Evolutionary conservation across 35 echinoderm and acorn worm species (phyloP).

Genomic region (Chiridota heheva): DNA sequence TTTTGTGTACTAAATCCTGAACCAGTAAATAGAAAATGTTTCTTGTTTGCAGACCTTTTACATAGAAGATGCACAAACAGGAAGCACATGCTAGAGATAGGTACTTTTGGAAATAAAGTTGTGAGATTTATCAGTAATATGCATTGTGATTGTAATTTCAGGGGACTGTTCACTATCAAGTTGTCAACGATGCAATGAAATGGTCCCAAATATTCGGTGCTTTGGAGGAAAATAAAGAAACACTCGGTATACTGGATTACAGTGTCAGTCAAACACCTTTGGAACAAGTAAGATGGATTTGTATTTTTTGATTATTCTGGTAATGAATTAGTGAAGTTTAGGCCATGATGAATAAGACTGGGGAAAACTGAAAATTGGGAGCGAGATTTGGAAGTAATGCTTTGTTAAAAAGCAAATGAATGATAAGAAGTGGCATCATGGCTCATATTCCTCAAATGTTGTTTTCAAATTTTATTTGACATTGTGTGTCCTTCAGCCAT

Average conservation of each 20-base stretch:
- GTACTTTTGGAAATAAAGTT: not conserved
- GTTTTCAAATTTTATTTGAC: too few species aligned
- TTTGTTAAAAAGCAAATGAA: too few species aligned
- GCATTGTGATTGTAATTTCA: constrained; percentile 11
- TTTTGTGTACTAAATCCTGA: not conserved
- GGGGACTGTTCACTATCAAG: constrained; percentile 86
- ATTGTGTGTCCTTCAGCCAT: too few species aligned
- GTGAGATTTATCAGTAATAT: not conserved
- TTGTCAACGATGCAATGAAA: constrained; percentile 65
- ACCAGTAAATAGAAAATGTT: not conserved
- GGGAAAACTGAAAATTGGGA: too few species aligned
- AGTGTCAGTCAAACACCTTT: constrained; percentile 96
- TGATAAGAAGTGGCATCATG: too few species aligned
- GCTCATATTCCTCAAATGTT: too few species aligned
- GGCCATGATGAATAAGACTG: too few species aligned
- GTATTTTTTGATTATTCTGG: too few species aligned
- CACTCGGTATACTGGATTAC: constrained; percentile 70
- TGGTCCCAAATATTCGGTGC: constrained; percentile 93
- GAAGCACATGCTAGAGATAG: not conserved
- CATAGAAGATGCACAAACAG: not conserved
- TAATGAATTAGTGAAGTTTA: too few species aligned
- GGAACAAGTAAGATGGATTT: constrained; percentile 93
- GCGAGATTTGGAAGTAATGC: too few species aligned
- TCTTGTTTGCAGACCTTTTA: not conserved
- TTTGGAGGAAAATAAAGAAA: constrained; percentile 70